Evolutionary conservation across 2,888 invertebrate species (phyloP), one percentile per base, ranked within the genome.

Genomic region (Leistus spinibarbis): DNA sequence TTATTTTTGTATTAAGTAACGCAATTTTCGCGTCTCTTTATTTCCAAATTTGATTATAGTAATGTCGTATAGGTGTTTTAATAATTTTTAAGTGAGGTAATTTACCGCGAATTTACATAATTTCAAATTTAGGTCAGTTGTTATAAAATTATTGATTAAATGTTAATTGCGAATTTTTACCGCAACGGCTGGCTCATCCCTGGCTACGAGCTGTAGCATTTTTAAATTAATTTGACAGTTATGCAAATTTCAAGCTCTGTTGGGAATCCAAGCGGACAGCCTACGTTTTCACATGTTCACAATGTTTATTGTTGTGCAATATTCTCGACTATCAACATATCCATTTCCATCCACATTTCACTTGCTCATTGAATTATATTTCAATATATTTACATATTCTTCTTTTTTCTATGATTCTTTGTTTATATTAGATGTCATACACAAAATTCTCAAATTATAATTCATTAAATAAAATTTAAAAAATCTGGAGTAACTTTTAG

Each of bases 171-270:
- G 13, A 40, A 40, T 40, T 2, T 40, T 40, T 40, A n/a, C n/a
- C n/a, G n/a, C n/a, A n/a, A n/a, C n/a, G n/a, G n/a, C n/a, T n/a
- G n/a, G n/a, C n/a, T n/a, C n/a, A n/a, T n/a, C 7, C 40, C 40
- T 7, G 7, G 40, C 13, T 40, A 40, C 40, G 27, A 40, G 40
- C 40, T 40, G 40, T 13, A 40, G 40, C 5, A 5, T 40, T 40
- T n/a, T 40, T 40, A 13, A 40, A 40, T 40, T 7, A 69, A 69
- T 69, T 69, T 69, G 69, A 69, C 69, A 60, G 60, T 60, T 69
- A 69, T 69, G 69, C 56, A 69, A 69, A 69, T 69, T 69, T 24
- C 16, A 23, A 22, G 17, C 60, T 56, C 69, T 60, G 19, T 3
- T 10, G 60, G 69, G 57, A 40, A 40, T 40, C 13, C 40, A 40